Base-by-base conservation (phyloP, 2,888 invertebrate genomes). In the Cantharis rustica region DNA sequence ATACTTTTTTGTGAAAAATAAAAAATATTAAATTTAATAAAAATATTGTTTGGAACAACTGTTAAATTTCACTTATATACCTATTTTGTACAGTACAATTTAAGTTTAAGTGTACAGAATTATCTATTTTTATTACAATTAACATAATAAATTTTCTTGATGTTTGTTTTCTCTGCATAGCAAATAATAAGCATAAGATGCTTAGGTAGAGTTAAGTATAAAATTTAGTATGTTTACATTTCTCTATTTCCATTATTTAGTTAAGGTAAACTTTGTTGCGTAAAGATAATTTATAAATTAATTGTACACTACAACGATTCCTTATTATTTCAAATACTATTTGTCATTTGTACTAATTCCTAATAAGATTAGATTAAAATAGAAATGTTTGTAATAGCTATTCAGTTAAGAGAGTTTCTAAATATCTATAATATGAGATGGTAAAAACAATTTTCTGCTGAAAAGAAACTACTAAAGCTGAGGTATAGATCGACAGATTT, bases 101-200 rank as follows among this genome's bases (percentile, higher is more conserved):
- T n/a, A 20, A 10, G 31, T 31, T 31, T 31, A 0, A 31, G 13
- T 31, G 5, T 31, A 13, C 31, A 1, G 13, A 31, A 13, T 47
- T 47, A 47, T 47, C n/a, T 47, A n/a, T n/a, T n/a, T 47, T n/a
- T 47, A n/a, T 47, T n/a, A 47, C n/a, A n/a, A 47, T 47, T 47
- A 47, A n/a, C 47, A 47, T 20, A 66, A 66, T 20, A 66, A 20
- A 66, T 66, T 20, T 17, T 20, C 64, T 66, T 20, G 13, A 20
- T 66, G 64, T 66, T 66, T 66, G 64, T 66, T 66, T 66, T 66
- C 64, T 66, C 64, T 66, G 23, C 23, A 66, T 20, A n/a, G 23
- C 64, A 66, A 66, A 66, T 66, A 66, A 66, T 23, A 66, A 66
- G 64, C 64, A 66, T 66, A 66, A 66, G 64, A 66, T 66, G 64